phyloP scores from a whole-genome alignment of 2,888 invertebrate species.

The Leucophora obtusa region DNA sequence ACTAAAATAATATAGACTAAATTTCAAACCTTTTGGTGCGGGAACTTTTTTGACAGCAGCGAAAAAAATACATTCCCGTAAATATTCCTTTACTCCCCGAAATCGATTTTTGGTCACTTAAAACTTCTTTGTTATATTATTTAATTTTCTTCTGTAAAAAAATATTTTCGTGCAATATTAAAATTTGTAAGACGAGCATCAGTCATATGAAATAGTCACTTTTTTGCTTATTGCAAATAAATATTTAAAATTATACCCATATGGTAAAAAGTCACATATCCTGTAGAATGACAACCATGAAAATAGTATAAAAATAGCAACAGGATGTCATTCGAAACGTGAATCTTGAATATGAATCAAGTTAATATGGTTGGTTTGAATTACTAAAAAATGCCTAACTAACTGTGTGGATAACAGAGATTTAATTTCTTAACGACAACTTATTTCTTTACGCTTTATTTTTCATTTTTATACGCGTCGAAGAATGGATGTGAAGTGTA shows the following conservation, averaged over 20 bases:
- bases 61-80: no score
- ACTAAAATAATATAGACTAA: no score
- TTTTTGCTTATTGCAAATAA: no score
- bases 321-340: slow-evolving; percentile 16
- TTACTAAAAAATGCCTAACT: slow-evolving; percentile 4
- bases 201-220: no score
- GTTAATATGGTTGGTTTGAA: slow-evolving; percentile 21
- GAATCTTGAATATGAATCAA: slow-evolving; percentile 2
- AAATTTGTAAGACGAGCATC: no score
- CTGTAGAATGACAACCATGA: slow-evolving; percentile 16
- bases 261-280: slow-evolving; percentile 32
- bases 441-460: background rate
- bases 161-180: no score
- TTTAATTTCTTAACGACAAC: slow-evolving; percentile 19
- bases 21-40: no score
- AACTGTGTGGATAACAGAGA: slow-evolving; percentile 31
- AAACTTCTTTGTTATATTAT: no score
- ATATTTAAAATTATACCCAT: background rate
- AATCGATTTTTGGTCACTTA: no score
- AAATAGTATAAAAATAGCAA: slow-evolving; percentile 2
- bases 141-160: no score
- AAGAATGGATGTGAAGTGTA: background rate
- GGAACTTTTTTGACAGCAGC: no score
- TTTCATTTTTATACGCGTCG: background rate
- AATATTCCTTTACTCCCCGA: no score